These are phyloP conservation scores for Epinephelus moara DNA, from an alignment of 2,113 vertebrate genomes.

Conservation along the genomic window DNA sequence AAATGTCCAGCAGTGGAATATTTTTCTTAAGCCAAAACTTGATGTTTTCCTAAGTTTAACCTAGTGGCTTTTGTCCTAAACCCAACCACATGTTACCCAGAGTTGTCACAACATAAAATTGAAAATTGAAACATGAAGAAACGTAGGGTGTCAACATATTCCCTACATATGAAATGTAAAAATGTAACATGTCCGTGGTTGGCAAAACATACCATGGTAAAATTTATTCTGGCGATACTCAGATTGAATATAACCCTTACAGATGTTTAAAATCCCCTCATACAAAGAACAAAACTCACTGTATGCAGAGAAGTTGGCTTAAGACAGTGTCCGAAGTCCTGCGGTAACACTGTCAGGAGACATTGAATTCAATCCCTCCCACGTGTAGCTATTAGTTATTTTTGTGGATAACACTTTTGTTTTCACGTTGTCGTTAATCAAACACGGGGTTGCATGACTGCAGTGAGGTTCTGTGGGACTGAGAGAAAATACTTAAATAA, in stretches of 20 bases:
- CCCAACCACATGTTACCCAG: too few species aligned
- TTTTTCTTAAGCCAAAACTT: too few species aligned
- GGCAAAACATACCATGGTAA: too few species aligned
- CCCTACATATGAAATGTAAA: too few species aligned
- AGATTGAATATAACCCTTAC: neutral
- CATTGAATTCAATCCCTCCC: constrained; percentile 11
- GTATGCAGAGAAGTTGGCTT: neutral
- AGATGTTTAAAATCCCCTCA: neutral
- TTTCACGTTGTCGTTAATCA: constrained; percentile 11
- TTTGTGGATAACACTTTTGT: constrained; percentile 15
- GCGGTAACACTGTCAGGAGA: neutral
- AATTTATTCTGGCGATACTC: neutral
- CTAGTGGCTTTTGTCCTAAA: too few species aligned
- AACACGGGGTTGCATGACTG: neutral
- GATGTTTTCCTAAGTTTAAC: too few species aligned
- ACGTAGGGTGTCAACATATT: too few species aligned
- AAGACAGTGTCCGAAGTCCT: constrained; percentile 5
- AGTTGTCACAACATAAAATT: too few species aligned
- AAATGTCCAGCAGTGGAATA: too few species aligned
- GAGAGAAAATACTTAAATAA: constrained; percentile 9
- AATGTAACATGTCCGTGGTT: too few species aligned
- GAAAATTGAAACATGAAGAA: too few species aligned
- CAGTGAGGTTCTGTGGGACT: neutral
- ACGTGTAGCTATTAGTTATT: constrained; percentile 21
- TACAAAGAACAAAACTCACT: neutral